Evolutionary conservation across 2,888 invertebrate species (phyloP).

Genomic region (Philereme transversata): DNA sequence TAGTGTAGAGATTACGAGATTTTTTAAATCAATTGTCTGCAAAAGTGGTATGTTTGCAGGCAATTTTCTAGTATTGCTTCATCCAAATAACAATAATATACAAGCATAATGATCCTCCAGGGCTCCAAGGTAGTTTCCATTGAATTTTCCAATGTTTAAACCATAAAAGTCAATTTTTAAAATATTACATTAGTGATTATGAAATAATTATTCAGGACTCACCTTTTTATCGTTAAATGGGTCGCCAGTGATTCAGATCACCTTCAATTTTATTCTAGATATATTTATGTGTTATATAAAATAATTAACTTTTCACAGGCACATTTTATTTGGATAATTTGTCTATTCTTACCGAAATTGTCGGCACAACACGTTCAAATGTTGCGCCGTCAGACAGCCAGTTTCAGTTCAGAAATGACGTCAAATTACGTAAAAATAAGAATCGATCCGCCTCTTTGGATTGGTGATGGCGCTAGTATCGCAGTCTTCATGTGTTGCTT

Average conservation of each 20-base stretch:
- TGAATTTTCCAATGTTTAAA: too few species aligned
- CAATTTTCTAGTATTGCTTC: too few species aligned
- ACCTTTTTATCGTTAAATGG: constrained; percentile 16
- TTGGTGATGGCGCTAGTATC: constrained; percentile 22
- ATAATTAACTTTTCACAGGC: constrained; percentile 28
- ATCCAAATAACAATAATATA: too few species aligned
- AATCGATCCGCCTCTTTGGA: constrained; percentile 58
- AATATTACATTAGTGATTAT: too few species aligned
- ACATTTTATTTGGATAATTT: constrained; percentile 45
- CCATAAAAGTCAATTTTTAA: too few species aligned
- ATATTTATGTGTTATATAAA: constrained; percentile 15
- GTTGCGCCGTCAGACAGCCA: constrained; percentile 68
- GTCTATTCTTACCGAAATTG: constrained; percentile 46
- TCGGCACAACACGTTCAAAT: constrained; percentile 66
- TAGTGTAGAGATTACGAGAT: constrained; percentile 3
- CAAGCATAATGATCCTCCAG: too few species aligned
- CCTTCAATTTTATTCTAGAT: constrained; percentile 9
- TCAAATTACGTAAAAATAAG: constrained; percentile 35
- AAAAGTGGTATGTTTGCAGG: not conserved
- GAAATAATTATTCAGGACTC: constrained; percentile 7
- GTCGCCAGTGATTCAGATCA: constrained; percentile 13
- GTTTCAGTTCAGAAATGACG: constrained; percentile 54
- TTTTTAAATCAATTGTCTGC: constrained; percentile 21
- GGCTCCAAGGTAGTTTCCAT: too few species aligned
- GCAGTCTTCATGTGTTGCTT: too few species aligned